Evolutionary conservation across 2,888 invertebrate genomes (phyloP), one percentile per base, ranked within the genome.

Genomic region (Orthosia cruda): DNA sequence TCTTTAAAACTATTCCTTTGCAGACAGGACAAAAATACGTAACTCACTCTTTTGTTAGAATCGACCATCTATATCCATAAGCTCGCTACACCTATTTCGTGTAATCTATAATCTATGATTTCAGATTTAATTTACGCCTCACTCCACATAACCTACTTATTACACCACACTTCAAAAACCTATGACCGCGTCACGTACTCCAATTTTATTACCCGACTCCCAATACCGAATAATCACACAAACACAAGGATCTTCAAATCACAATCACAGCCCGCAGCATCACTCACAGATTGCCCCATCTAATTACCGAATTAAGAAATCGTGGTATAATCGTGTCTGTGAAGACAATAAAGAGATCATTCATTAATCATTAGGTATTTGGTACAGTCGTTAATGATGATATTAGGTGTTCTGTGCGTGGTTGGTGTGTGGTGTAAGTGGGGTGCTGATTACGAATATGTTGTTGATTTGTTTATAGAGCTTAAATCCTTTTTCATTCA

Each of bases 251-350:
- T 81, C 55, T 68, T 55, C 63, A 23, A 68, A 57, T 63, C 77
- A 70, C 77, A 74, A 66, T 67, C 54, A 73, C 57, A 71, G 84
- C 85, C 86, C 87, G 86, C 87, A 87, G 87, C 86, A 76, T 83
- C 86, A 74, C 59, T 93, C 94, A 91, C 74, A 88, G 88, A 91
- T 89, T 94, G 91, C 94, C 90, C 93, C 94, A 92, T 93, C 95
- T 95, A 95, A 96, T 96, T 94, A 95, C 92, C 89, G 94, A 94
- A 96, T 96, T 95, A 96, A 95, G 95, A 96, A 96, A 96, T 96
- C 95, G 94, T 92, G 93, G 91, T 91, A 85, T 82, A 87, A 87
- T 94, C 93, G 93, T 93, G 94, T 92, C 93, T 93, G 92, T 91
- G 92, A 93, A 95, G 95, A 96, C 96, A 95, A 96, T 95, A 94